A percentile compares a stretch with the other conserved stretches of the same genome.
Evolutionary conservation across 1,140 invertebrate species (phyloP).

Genomic region (Atta cephalotes): DNA sequence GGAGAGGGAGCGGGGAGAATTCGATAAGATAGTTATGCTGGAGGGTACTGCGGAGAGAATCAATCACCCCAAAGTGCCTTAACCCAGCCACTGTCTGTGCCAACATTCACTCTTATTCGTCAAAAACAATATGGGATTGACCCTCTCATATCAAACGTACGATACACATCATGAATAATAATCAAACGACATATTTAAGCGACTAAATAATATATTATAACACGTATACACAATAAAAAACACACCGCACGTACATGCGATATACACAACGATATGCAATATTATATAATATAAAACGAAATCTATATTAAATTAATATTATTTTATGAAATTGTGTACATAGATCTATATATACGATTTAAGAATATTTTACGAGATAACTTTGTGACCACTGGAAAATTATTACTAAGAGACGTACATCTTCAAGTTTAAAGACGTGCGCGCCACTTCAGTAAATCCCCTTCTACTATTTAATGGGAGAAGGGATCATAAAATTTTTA

Average conservation of each 20-base stretch:
- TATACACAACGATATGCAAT: conserved; percentile 64
- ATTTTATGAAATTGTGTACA: conserved; percentile 84
- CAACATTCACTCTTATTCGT: conserved; percentile 78
- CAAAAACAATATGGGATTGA: conserved; percentile 70
- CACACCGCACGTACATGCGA: not conserved
- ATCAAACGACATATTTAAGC: conserved; percentile 80
- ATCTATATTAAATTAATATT: conserved; percentile 82
- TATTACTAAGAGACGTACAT: conserved; percentile 67
- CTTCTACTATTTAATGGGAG: not conserved
- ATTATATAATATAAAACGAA: conserved; percentile 78
- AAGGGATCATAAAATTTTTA: conserved; percentile 47
- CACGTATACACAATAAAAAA: conserved; percentile 47
- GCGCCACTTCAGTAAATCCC: not conserved
- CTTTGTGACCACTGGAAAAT: conserved; percentile 73
- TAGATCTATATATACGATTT: conserved; percentile 78
- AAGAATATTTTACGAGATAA: conserved; percentile 80
- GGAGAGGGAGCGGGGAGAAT: conserved; percentile 47
- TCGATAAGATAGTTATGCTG: conserved; percentile 78
- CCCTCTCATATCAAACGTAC: conserved; percentile 78
- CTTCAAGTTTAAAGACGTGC: conserved; percentile 50
- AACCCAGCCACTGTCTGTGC: conserved; percentile 84
- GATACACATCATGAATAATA: conserved; percentile 76
- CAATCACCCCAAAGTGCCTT: conserved; percentile 84
- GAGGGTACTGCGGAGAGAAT: conserved; percentile 80
- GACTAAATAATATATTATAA: conserved; percentile 78